These are phyloP conservation scores for Montipora efflorescens DNA, from an alignment of 64 coral and sea anemone genomes.

Conservation along the genomic window DNA sequence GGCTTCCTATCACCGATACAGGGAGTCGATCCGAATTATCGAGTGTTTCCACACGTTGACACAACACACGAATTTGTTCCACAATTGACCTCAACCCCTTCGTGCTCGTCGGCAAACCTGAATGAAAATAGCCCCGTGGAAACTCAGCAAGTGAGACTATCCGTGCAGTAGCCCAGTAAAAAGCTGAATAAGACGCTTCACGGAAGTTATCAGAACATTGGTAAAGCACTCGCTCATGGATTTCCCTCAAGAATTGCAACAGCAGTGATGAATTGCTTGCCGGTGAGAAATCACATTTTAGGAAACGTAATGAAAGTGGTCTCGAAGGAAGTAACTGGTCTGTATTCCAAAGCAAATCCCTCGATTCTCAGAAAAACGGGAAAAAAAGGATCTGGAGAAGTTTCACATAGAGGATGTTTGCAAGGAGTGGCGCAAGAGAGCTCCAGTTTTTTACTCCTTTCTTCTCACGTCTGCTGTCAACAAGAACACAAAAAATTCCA, in stretches of 20 bases:
- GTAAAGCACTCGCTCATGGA: slow-evolving; percentile 70
- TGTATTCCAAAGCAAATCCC: slow-evolving; percentile 15
- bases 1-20: background rate
- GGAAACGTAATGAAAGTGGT: slow-evolving; percentile 17
- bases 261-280: slow-evolving; percentile 65
- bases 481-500: slow-evolving; percentile 11
- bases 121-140: background rate
- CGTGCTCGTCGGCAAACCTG: background rate
- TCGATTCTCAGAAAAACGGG: slow-evolving; percentile 29
- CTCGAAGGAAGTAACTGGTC: background rate
- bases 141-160: background rate
- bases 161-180: slow-evolving; percentile 31
- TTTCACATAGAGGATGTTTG: slow-evolving; percentile 7
- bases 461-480: slow-evolving; percentile 4
- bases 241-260: slow-evolving; percentile 67
- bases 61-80: background rate
- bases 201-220: slow-evolving; percentile 36
- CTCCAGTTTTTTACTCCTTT: slow-evolving; percentile 43
- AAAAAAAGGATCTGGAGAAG: slow-evolving; percentile 48
- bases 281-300: slow-evolving; percentile 55
- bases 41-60: background rate
- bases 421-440: slow-evolving; percentile 34
- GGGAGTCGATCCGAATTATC: background rate
- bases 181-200: slow-evolving; percentile 50
- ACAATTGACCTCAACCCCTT: slow-evolving; percentile 3